Base-by-base conservation (phyloP, 2,113 vertebrate genomes). In the Orientallactaga bullata region DNA sequence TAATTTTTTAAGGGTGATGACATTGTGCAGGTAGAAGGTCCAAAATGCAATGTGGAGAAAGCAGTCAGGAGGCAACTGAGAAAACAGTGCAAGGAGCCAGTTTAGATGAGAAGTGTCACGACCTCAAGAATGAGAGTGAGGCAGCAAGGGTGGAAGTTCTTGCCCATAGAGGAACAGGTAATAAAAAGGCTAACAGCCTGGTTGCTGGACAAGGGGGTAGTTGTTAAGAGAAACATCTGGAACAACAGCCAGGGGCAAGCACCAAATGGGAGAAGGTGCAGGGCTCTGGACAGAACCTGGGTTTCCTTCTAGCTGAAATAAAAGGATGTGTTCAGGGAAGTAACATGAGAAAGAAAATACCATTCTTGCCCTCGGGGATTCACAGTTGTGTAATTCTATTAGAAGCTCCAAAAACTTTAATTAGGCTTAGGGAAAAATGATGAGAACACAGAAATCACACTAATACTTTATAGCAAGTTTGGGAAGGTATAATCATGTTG, bases 341-440 rank as follows among this genome's bases (percentile, higher is more conserved):
- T 10, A 69, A 85, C 23, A 13, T 12, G 77, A 85, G 69, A 82
- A 73, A 66, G 63, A 79, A 79, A 90, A 61, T 39, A 32, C 23
- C 26, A 18, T 58, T 51, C 37, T 68, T n/a, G 16, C 76, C 91
- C 85, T 92, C 51, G 90, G 81, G 88, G 61, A 86, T 77, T 65
- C 72, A 32, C 85, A 65, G 21, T 16, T 66, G 39, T 76, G 20
- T 95, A 76, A 95, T 92, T 79, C 78, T 88, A 93, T 95, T 87
- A 84, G 23, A 58, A 76, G 82, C 95, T 92, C 85, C 72, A 80
- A 71, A 93, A 93, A 81, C 66, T 87, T 95, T 87, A 65, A 93
- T 89, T 66, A 84, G 81, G 60, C 89, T 71, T 84, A 51, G 81
- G 81, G 73, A 66, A 72, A 83, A 93, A 88, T 47, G 51, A 84